Evolutionary conservation across 2,113 vertebrate genomes (phyloP).

Genomic region (Myodes glareolus): DNA sequence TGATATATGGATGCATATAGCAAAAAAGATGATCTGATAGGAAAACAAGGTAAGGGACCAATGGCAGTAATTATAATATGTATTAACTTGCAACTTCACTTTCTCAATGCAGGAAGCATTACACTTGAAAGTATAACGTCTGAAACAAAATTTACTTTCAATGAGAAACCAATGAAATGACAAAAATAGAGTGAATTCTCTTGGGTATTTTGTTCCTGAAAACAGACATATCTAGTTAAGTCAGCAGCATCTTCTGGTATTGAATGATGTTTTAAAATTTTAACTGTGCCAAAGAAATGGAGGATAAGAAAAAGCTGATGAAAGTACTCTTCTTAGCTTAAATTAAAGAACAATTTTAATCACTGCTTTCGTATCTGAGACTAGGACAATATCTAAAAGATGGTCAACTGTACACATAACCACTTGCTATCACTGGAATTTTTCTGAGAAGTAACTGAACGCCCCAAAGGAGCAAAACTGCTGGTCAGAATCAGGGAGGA

Average conservation of each 20-base stretch:
- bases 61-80: not conserved
- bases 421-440: not conserved
- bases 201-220: constrained; percentile 71
- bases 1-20: too few relatives aligned
- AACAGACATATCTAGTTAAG: constrained; percentile 74
- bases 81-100: constrained; percentile 17
- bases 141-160: constrained; percentile 48
- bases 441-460: not conserved
- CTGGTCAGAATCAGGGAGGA: not conserved
- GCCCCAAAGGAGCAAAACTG: not conserved
- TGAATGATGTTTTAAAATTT: constrained; percentile 82
- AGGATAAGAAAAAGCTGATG: constrained; percentile 76
- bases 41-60: not conserved
- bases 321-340: constrained; percentile 73
- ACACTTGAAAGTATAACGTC: not conserved
- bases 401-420: constrained; percentile 27
- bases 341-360: constrained; percentile 62
- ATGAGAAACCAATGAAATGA: constrained; percentile 59
- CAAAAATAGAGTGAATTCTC: constrained; percentile 67
- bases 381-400: constrained; percentile 49
- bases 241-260: constrained; percentile 72
- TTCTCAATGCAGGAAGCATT: not conserved
- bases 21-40: not conserved
- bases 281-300: constrained; percentile 55
- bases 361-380: constrained; percentile 55